phyloP scores from a whole-genome alignment of 1,140 invertebrate genomes.

The Microvelia longipes region DNA sequence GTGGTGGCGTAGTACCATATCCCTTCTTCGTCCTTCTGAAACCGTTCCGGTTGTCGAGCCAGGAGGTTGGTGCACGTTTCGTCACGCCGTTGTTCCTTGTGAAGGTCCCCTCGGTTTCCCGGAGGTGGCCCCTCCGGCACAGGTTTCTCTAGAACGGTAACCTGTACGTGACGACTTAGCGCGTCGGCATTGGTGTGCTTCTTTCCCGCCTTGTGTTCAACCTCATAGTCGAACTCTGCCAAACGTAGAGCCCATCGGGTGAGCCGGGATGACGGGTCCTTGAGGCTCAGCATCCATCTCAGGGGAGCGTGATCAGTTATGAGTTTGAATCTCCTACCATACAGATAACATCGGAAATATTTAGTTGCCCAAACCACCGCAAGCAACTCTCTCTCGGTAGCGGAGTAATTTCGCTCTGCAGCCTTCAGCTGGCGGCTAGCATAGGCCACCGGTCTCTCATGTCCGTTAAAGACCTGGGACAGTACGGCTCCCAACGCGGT shows the following conservation, averaged over 20 bases:
- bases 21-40: background rate
- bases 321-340: conserved; percentile 33
- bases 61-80: too few species aligned
- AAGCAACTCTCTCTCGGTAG: conserved; percentile 29
- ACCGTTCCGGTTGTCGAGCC: background rate
- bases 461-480: conserved; percentile 22
- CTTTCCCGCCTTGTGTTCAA: background rate
- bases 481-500: conserved; percentile 24
- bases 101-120: background rate
- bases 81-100: background rate
- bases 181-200: background rate
- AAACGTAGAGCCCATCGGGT: background rate
- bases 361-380: conserved; percentile 31
- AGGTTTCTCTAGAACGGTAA: background rate
- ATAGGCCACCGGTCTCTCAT: conserved; percentile 27
- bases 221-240: background rate
- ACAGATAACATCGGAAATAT: conserved; percentile 34
- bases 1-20: background rate
- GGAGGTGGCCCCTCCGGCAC: background rate
- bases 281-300: conserved; percentile 32
- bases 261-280: conserved; percentile 26
- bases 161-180: too few species aligned
- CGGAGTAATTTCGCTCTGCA: conserved; percentile 30
- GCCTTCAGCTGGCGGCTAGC: conserved; percentile 29
- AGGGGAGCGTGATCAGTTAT: conserved; percentile 36